Percentiles rank a stretch among this genome's conserved stretches.
Conservation (phyloP, 2,797 vertebrate genomes). For the Florisuga fusca region DNA sequence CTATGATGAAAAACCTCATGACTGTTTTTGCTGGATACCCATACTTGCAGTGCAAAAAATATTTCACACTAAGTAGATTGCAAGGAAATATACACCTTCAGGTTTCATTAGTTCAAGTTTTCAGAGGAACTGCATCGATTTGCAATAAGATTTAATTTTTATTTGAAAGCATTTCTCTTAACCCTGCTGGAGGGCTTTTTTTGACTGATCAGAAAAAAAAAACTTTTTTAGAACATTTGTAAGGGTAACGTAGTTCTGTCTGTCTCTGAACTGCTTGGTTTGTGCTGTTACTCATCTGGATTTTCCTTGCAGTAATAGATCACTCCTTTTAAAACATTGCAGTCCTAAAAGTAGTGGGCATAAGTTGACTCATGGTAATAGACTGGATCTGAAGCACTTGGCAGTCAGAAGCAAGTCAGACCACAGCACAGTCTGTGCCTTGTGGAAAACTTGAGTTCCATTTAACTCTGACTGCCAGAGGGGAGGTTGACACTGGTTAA, state of each 20-base stretch:
- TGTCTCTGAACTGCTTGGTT: not conserved
- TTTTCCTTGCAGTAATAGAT: not conserved
- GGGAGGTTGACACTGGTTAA: not conserved
- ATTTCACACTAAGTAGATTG: not conserved
- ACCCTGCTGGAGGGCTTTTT: not conserved
- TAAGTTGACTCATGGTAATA: not conserved
- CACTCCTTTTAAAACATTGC: not conserved
- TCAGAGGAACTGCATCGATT: not conserved
- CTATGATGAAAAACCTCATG: not conserved
- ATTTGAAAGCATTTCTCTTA: not conserved
- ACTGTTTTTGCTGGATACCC: not conserved
- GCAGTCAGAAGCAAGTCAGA: not conserved
- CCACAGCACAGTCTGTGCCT: not conserved
- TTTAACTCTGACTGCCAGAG: not conserved
- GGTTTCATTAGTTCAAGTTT: not conserved
- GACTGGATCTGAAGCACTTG: not conserved
- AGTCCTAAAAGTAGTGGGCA: not conserved
- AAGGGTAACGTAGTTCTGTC: not conserved
- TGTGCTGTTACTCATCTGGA: not conserved
- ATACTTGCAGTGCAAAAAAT: not conserved
- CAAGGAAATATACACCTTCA: not conserved
- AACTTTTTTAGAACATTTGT: not conserved
- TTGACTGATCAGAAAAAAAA: not conserved
- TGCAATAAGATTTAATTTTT: not conserved
- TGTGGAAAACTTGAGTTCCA: slow-evolving; percentile 8